Percentiles rank a stretch among this genome's conserved stretches.
Evolutionary conservation across 2,888 invertebrate genomes (phyloP).

Genomic region (Incurvaria masculella): DNA sequence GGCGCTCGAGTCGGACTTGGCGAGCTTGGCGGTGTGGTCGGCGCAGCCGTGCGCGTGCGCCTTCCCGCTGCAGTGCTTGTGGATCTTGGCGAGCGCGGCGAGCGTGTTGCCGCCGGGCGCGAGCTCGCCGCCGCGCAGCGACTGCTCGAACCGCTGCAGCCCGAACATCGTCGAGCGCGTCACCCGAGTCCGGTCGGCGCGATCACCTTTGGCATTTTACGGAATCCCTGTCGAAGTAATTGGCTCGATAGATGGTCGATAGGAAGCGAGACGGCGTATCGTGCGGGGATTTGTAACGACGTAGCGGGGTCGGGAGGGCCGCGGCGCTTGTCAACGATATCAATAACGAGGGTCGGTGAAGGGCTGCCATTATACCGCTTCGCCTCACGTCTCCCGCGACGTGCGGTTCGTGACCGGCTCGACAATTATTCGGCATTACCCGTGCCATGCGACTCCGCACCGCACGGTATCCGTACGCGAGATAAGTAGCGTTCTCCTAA

Average conservation of each 20-base stretch:
- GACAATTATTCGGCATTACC: too few species aligned
- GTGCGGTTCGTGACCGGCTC: too few species aligned
- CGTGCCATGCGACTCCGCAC: too few species aligned
- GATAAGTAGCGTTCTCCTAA: too few species aligned
- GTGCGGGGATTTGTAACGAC: too few species aligned
- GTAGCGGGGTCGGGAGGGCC: too few species aligned
- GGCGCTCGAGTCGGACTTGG: conserved; percentile 46
- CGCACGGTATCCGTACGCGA: too few species aligned
- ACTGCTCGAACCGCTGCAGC: conserved; percentile 57
- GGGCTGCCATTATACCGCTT: too few species aligned
- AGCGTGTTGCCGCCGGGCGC: conserved; percentile 51
- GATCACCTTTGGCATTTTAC: background rate
- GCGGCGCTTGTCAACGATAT: too few species aligned
- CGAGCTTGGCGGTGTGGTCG: conserved; percentile 43
- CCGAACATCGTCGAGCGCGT: conserved; percentile 48
- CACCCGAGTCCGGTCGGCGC: background rate
- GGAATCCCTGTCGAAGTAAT: background rate
- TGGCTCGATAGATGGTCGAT: background rate
- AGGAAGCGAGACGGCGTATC: background rate
- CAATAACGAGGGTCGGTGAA: too few species aligned
- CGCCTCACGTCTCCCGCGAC: too few species aligned
- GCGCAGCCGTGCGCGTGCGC: conserved; percentile 71
- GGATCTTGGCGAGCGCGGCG: conserved; percentile 57
- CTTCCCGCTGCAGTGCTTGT: conserved; percentile 72
- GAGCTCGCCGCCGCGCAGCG: conserved; percentile 50